Evolutionary conservation across 2,797 vertebrate species (phyloP), one percentile per base, ranked within the genome.

Genomic region (Anas bernieri): DNA sequence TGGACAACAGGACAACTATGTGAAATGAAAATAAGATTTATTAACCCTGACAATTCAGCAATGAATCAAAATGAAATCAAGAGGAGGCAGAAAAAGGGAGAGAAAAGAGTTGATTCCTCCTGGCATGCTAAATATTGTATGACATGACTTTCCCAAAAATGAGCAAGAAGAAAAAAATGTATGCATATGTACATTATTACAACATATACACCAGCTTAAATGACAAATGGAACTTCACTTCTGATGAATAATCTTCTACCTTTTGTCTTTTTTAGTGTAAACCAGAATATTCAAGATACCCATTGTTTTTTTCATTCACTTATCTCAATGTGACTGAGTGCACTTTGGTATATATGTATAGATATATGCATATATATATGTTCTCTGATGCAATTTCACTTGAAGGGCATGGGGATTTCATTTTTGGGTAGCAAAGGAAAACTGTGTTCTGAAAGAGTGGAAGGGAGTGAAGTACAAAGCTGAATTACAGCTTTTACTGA

Each of bases 1-100:
- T 91, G 88, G 87, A 96, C 81, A 97, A 95, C 86, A 68, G 69
- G 62, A 87, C 59, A 90, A 95, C 74, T 93, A 86, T 88, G 85
- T 83, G 84, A 94, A 94, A 89, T 73, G 78, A 94, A 96, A 74
- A 86, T 68, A 85, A 90, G 77, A 96, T 93, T 97, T 81, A 94
- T 93, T 97, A 95, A 92, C 59, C 84, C 86, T 85, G 68, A 70
- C n/a, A 69, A 41, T 83, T 93, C 78, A 93, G 80, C 28, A 74
- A 26, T 86, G 69, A 91, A 77, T 63, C 6, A 83, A 97, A 97
- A 84, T 67, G 64, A 94, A 96, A 95, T 28, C 56, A 88, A 63
- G 81, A 52, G 66, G 50, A 48, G 70, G 15, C 12, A 88, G 33
- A 82, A 50, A 81, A 5, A 30, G 11, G 30, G 26, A 69, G 72